A percentile compares a stretch with the other conserved stretches of the same genome.
phyloP scores from a whole-genome alignment of 2,797 vertebrate species.

The Pangasius djambal region DNA sequence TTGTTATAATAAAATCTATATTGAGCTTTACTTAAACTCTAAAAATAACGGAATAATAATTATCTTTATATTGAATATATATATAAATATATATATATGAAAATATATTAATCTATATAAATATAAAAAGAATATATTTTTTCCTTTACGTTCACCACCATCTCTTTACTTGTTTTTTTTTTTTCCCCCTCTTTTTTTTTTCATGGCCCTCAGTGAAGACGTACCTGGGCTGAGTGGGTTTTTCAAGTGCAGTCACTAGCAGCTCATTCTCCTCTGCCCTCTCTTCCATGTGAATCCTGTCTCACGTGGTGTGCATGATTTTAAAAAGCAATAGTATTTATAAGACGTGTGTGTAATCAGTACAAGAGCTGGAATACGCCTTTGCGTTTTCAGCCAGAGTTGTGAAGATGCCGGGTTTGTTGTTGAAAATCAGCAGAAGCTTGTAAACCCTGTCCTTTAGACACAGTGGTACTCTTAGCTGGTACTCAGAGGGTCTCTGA shows the following conservation, averaged over 20 bases:
- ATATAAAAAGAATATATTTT: conserved; percentile 68
- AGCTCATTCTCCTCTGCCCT: conserved; percentile 76
- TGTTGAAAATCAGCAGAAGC: conserved; percentile 49
- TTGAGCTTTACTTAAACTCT: conserved; percentile 89
- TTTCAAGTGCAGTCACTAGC: conserved; percentile 39
- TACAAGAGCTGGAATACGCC: conserved; percentile 7
- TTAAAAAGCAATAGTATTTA: conserved; percentile 67
- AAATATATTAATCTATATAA: conserved; percentile 63
- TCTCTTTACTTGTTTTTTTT: conserved; percentile 65
- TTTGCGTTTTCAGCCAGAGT: neutral
- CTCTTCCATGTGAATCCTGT: conserved; percentile 65
- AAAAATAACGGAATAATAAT: conserved; percentile 81
- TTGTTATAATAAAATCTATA: conserved; percentile 96
- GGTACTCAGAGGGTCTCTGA: conserved; percentile 39
- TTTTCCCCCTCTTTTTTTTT: conserved; percentile 58
- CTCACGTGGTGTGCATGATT: conserved; percentile 72
- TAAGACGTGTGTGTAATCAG: conserved; percentile 55
- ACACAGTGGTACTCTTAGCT: conserved; percentile 57
- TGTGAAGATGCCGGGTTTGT: conserved; percentile 57
- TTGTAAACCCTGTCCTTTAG: conserved; percentile 47
- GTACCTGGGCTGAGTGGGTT: conserved; percentile 47
- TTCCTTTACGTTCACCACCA: conserved; percentile 80
- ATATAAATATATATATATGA: conserved; percentile 17
- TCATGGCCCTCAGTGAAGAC: conserved; percentile 39
- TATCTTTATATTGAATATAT: conserved; percentile 81